phyloP scores from a whole-genome alignment of 2,888 invertebrate species.

The Diarsia mendica region DNA sequence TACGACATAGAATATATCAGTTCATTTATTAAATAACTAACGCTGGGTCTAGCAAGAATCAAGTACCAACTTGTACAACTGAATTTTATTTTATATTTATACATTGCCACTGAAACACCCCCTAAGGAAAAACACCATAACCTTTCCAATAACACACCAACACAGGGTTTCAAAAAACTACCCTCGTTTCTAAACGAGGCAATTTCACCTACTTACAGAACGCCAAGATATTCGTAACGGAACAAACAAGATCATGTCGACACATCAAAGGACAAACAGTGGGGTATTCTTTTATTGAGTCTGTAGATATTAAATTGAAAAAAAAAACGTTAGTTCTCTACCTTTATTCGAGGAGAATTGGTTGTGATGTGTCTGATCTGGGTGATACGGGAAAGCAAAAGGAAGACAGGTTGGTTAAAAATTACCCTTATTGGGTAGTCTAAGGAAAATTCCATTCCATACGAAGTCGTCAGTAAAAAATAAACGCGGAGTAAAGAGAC shows the following conservation, averaged over 20 bases:
- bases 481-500: too few species aligned
- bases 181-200: slow-evolving; percentile 40
- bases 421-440: too few species aligned
- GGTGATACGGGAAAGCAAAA: not conserved
- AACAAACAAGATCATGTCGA: slow-evolving; percentile 63
- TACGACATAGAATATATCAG: too few species aligned
- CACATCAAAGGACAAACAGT: slow-evolving; percentile 57
- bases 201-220: slow-evolving; percentile 54
- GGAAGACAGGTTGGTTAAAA: not conserved
- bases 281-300: not conserved
- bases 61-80: not conserved
- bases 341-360: slow-evolving; percentile 20
- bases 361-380: slow-evolving; percentile 5
- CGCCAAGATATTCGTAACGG: slow-evolving; percentile 58
- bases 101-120: not conserved
- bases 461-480: too few species aligned
- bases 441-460: not conserved
- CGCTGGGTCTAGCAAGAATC: too few species aligned
- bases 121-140: slow-evolving; percentile 14
- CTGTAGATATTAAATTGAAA: slow-evolving; percentile 17
- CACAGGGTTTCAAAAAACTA: slow-evolving; percentile 13
- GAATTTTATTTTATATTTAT: not conserved
- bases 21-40: not conserved
- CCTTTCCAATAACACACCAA: slow-evolving; percentile 22
- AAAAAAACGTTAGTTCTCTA: slow-evolving; percentile 11